phyloP scores from a whole-genome alignment of 2,888 invertebrate species.

The Dynastes tityus region DNA sequence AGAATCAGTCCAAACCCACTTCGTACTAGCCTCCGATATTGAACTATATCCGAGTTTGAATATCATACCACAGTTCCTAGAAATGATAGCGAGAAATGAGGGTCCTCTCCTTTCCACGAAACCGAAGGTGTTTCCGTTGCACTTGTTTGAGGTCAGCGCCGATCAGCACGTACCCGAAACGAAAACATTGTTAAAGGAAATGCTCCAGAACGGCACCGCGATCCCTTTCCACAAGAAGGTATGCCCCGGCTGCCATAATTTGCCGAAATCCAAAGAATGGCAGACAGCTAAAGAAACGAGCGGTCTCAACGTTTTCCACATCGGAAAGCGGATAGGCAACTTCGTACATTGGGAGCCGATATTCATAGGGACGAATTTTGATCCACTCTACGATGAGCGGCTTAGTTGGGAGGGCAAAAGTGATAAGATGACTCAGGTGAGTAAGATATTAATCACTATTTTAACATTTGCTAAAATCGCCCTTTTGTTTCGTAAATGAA shows the following conservation, averaged over 20 bases:
- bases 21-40: conserved; percentile 89
- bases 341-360: conserved; percentile 95
- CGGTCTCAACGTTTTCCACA: conserved; percentile 86
- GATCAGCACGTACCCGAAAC: conserved; percentile 79
- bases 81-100: conserved; percentile 85
- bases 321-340: conserved; percentile 85
- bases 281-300: conserved; percentile 81
- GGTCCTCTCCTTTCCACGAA: conserved; percentile 76
- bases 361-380: conserved; percentile 91
- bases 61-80: conserved; percentile 85
- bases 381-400: conserved; percentile 92
- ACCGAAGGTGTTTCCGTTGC: conserved; percentile 88
- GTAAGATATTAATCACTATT: conserved; percentile 11
- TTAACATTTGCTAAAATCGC: background rate
- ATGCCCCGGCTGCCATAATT: conserved; percentile 91
- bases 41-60: conserved; percentile 92
- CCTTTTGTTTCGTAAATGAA: too few relatives aligned
- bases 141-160: conserved; percentile 88
- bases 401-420: conserved; percentile 96
- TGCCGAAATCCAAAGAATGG: conserved; percentile 90
- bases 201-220: conserved; percentile 85
- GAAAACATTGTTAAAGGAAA: conserved; percentile 79
- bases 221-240: conserved; percentile 94
- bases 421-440: conserved; percentile 96
- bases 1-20: conserved; percentile 86